Base-by-base conservation (phyloP, 2,888 invertebrate species). In the Hydroisotoma schaefferi region DNA sequence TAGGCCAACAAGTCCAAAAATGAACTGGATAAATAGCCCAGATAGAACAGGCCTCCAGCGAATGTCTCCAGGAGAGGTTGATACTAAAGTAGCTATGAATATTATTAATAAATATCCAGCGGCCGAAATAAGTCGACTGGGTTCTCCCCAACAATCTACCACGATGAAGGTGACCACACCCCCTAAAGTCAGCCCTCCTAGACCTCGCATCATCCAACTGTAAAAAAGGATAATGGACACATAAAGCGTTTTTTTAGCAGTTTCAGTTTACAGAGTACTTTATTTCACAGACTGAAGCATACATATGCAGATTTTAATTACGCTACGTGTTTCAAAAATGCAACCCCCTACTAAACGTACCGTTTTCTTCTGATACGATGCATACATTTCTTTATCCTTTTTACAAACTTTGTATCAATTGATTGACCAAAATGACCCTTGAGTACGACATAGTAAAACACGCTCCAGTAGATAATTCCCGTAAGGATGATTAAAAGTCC, bases 21-120 rank as follows among this genome's bases (percentile, higher is more conserved):
- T 59, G 74, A 95, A 90, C 79, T 98, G 97, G 6, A 94, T 78
- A 0, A 85, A 78, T 22, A 94, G 78, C 0, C 94, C 95, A 74
- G 85, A 85, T 22, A 87, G 73, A 0, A 95, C 88, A 0, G 87
- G 85, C 4, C 86, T 81, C 94, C 94, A 92, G 61, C 83, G 82
- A 2, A 72, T 81, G 75, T 80, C 75, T 65, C 78, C 72, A 59
- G 83, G 81, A 74, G 85, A 78, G 55, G 82, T 81, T 2, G 86
- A 87, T 73, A 85, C 83, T 5, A 84, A 38, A 73, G 81, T 84
- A n/a, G 86, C 85, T 23, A 83, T 73, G 0, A 82, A 18, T 22
- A 91, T 73, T 37, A 92, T 81, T 12, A 84, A 76, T 0, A 78
- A 67, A 1, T 90, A 79, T 1, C 90, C 92, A 3, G 82, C 73